Conservation (phyloP, 2,797 vertebrate species). For the Craterocephalus amniculus region DNA sequence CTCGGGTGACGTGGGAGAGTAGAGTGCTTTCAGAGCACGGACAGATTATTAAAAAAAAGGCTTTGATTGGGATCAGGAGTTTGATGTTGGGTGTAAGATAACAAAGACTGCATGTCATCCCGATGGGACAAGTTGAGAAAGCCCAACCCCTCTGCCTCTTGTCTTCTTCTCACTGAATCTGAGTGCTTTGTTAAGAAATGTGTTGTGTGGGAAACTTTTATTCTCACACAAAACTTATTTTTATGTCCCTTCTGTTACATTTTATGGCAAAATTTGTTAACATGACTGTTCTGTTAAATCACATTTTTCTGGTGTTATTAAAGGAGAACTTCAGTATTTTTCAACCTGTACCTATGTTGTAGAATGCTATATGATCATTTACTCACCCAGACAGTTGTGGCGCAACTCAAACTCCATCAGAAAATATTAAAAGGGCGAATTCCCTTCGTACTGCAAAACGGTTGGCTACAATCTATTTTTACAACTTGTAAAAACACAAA, state of each 20-base stretch:
- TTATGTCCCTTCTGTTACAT: neutral
- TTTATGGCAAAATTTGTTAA: too few species aligned
- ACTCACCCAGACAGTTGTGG: too few species aligned
- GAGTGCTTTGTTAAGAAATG: constrained; percentile 1
- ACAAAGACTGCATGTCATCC: constrained; percentile 68
- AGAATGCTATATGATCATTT: too few species aligned
- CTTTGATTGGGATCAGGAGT: constrained; percentile 77
- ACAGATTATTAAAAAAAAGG: constrained; percentile 68
- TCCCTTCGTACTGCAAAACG: too few species aligned
- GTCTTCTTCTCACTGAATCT: constrained; percentile 33
- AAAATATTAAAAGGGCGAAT: too few species aligned
- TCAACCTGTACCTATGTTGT: too few species aligned
- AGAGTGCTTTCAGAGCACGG: constrained; percentile 68
- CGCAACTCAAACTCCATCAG: too few species aligned
- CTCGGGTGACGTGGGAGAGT: constrained; percentile 68
- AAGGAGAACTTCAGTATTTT: too few species aligned
- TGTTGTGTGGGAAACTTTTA: constrained; percentile 24
- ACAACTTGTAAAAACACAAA: too few species aligned
- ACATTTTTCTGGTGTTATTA: neutral
- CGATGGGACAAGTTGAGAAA: constrained; percentile 51
- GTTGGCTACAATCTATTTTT: too few species aligned
- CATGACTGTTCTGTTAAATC: too few species aligned
- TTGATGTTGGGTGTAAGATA: constrained; percentile 77
- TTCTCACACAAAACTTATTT: constrained; percentile 10
- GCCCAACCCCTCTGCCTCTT: constrained; percentile 38